phyloP scores from a whole-genome alignment of 2,113 vertebrate species.

The Aphelocoma coerulescens region DNA sequence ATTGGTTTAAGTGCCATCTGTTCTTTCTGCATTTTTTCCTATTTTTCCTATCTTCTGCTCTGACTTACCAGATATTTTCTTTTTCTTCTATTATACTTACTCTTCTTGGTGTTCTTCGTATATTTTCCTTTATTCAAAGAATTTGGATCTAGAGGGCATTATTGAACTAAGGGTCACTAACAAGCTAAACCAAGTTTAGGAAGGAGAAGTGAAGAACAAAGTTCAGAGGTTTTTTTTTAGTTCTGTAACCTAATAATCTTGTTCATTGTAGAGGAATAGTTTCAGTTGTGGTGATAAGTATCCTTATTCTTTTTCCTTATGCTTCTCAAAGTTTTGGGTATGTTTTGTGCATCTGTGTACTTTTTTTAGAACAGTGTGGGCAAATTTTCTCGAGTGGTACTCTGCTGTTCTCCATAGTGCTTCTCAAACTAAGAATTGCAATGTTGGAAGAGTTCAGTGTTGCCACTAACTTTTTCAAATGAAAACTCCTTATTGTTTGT shows the following conservation, averaged over 20 bases:
- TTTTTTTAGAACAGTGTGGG: not conserved
- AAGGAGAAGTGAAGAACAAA: not conserved
- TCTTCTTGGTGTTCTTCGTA: not conserved
- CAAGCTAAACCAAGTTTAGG: not conserved
- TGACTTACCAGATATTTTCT: not conserved
- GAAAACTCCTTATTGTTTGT: not conserved
- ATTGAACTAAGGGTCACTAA: not conserved
- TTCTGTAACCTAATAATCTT: not conserved
- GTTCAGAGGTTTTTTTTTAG: not conserved
- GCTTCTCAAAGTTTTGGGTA: not conserved
- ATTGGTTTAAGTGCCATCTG: not conserved
- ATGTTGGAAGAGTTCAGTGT: not conserved
- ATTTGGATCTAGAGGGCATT: not conserved
- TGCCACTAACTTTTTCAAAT: not conserved
- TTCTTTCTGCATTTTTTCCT: constrained; percentile 2
- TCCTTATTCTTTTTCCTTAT: not conserved
- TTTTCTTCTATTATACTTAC: not conserved
- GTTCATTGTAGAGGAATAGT: not conserved
- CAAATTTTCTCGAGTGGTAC: not conserved
- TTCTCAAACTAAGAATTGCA: not conserved
- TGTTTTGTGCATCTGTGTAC: not conserved
- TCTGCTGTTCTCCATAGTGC: not conserved
- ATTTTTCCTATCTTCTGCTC: not conserved
- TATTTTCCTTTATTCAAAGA: not conserved
- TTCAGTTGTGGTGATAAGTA: not conserved